These are phyloP conservation scores for Clarias platycephalus DNA, from an alignment of 2,797 vertebrate genomes.

Conservation along the genomic window DNA sequence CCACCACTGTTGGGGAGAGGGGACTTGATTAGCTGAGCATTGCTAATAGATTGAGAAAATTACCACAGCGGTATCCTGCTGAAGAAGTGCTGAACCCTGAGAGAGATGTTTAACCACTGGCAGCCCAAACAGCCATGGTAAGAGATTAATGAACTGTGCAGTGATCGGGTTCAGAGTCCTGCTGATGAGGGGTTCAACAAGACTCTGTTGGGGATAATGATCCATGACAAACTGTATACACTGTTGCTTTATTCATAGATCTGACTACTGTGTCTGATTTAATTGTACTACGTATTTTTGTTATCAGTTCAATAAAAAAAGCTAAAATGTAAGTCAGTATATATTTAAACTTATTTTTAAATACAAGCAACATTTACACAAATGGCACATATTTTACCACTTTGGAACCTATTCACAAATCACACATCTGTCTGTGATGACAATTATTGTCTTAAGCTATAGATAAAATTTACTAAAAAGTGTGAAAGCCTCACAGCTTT, in stretches of 20 bases:
- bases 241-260: constrained; percentile 18
- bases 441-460: background rate
- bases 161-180: constrained; percentile 52
- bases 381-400: background rate
- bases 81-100: constrained; percentile 58
- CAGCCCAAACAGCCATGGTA: constrained; percentile 55
- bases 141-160: constrained; percentile 62
- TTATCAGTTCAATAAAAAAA: background rate
- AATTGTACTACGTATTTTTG: background rate
- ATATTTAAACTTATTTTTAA: background rate
- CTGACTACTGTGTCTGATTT: constrained; percentile 6
- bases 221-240: constrained; percentile 41
- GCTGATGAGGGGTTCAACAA: constrained; percentile 57
- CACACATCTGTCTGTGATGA: background rate
- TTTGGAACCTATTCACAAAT: background rate
- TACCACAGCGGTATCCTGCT: constrained; percentile 59
- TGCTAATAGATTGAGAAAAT: constrained; percentile 64
- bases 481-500: background rate
- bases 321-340: background rate
- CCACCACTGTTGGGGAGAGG: constrained; percentile 45
- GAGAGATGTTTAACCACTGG: constrained; percentile 59
- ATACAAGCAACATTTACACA: background rate
- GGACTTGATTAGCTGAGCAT: constrained; percentile 60
- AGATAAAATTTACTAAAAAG: background rate
- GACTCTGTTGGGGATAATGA: constrained; percentile 57